These are phyloP conservation scores for Pinctada fucata DNA, from an alignment of 2,888 invertebrate genomes.

Conservation along the genomic window DNA sequence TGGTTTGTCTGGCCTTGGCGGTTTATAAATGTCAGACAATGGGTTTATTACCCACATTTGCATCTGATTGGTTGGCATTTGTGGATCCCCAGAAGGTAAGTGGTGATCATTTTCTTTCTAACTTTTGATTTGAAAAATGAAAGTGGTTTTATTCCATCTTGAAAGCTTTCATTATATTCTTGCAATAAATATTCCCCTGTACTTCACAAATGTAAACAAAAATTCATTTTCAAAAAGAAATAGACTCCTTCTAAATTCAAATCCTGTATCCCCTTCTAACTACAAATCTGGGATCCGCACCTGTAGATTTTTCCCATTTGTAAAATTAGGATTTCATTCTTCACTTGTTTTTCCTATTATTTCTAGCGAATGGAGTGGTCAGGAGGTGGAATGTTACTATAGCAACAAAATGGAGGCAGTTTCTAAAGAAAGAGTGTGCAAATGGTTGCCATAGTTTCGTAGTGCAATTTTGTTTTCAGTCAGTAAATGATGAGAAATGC, in stretches of 20 bases:
- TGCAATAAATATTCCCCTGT: not conserved
- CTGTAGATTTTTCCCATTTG: conserved; percentile 14
- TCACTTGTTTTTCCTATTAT: conserved; percentile 16
- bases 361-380: conserved; percentile 75
- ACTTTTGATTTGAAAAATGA: not conserved
- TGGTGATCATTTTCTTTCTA: not conserved
- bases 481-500: too few relatives aligned
- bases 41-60: conserved; percentile 96
- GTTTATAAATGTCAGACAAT: conserved; percentile 98
- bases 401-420: not conserved
- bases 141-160: too few relatives aligned
- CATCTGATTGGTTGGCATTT: conserved; percentile 99
- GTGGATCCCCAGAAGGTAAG: conserved; percentile 85
- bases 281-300: too few relatives aligned
- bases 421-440: too few relatives aligned
- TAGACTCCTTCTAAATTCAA: too few relatives aligned
- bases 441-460: too few relatives aligned
- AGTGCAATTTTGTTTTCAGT: too few relatives aligned
- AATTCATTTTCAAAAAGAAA: too few relatives aligned
- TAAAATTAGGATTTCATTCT: too few relatives aligned
- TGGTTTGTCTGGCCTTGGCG: conserved; percentile 93
- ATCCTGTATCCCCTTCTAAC: too few relatives aligned
- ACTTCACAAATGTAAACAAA: not conserved
- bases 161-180: too few relatives aligned
- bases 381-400: conserved; percentile 61